These are phyloP conservation scores for Ganaspis brasiliensis DNA, from an alignment of 2,888 invertebrate genomes.

Conservation along the genomic window DNA sequence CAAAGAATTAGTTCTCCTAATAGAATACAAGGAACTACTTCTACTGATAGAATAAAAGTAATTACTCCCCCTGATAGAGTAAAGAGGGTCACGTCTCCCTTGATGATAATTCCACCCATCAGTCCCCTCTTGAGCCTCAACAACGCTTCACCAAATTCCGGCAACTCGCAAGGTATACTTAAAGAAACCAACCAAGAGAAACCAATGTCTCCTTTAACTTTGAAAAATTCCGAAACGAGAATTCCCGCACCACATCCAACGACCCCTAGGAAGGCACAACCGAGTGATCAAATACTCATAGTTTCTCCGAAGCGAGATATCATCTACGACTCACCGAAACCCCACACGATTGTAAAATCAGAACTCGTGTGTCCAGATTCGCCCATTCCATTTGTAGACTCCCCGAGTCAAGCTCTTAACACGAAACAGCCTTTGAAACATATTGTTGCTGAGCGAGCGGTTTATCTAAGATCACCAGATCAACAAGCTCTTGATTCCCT, in stretches of 20 bases:
- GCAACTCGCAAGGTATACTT: conserved; percentile 46
- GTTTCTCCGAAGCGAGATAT: conserved; percentile 75
- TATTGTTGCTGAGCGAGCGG: conserved; percentile 54
- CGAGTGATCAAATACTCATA: conserved; percentile 76
- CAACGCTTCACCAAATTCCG: conserved; percentile 23
- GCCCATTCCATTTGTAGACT: conserved; percentile 71
- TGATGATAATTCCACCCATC: conserved; percentile 61
- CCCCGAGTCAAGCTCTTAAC: conserved; percentile 64
- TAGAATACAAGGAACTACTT: too few species aligned
- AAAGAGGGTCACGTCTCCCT: conserved; percentile 63
- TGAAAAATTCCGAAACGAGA: neutral
- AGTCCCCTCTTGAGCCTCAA: conserved; percentile 44
- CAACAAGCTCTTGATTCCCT: neutral
- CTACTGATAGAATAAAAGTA: neutral
- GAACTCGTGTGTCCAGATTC: conserved; percentile 67
- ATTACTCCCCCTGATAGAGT: neutral
- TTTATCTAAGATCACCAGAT: conserved; percentile 52
- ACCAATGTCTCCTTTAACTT: conserved; percentile 42
- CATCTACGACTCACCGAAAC: conserved; percentile 64
- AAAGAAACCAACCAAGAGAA: conserved; percentile 44
- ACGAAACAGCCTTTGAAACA: conserved; percentile 56
- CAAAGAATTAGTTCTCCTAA: too few species aligned
- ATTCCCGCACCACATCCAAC: conserved; percentile 64
- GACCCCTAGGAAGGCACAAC: conserved; percentile 73
- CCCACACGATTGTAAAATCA: conserved; percentile 59